Base-by-base conservation (phyloP, 2,888 invertebrate species). In the Taenaris catops region DNA sequence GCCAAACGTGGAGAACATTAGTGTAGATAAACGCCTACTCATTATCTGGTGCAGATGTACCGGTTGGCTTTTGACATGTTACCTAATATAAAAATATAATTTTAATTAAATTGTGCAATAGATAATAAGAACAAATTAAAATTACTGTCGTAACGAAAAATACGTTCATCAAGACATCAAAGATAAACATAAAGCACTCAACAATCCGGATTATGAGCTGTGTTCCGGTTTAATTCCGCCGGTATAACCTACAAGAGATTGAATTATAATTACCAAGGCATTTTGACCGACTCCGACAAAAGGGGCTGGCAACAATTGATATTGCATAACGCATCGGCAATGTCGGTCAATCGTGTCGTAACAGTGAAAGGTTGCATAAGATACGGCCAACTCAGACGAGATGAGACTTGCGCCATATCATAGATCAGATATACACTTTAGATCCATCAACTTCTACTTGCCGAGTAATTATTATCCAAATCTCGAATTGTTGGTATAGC, bases 281-380 rank as follows among this genome's bases (percentile, higher is more conserved):
- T 39, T 40, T 42, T 43, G 34, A 37, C 31, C 40, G 41, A 26
- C 24, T 17, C 19, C 20, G 16, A 35, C 37, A 42, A 38, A 44
- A 41, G 36, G 41, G 44, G 38, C 34, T 34, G 24, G 39, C 43
- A 38, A 47, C 46, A 45, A 47, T 47, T 38, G 63, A 36, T 16
- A 32, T 81, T 80, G 71, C 65, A 69, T 76, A 81, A 58, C 41
- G 59, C 65, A 41, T 43, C 44, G 40, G 42, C 55, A 75, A 83
- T 80, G 78, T 83, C 83, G 83, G 84, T 73, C 84, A 81, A 52
- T 34, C 34, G 63, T 84, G 78, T 72, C 59, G 76, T 71, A 81
- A 84, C 43, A 76, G 80, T 62, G 81, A 83, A 83, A 81, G 81
- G 81, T 84, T 83, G 72, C 81, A 67, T 78, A 83, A 65, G 48